phyloP scores from a whole-genome alignment of 1,140 invertebrate species.

The Mactra quadrangularis region DNA sequence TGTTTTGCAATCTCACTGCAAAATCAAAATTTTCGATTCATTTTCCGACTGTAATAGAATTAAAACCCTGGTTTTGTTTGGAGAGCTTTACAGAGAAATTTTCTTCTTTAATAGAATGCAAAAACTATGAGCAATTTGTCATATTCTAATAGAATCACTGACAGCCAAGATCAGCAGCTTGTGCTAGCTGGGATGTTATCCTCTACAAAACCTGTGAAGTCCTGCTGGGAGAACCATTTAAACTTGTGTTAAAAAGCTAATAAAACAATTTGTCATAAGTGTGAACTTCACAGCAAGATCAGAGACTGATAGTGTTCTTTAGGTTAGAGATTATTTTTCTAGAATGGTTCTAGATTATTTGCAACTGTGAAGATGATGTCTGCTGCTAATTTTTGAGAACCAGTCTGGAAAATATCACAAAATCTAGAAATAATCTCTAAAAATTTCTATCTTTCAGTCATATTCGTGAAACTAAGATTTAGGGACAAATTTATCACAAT shows the following conservation, averaged over 20 bases:
- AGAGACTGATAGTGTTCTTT: constrained; percentile 25
- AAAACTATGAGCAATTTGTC: too few relatives aligned
- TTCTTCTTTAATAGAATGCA: too few relatives aligned
- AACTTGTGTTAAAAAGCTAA: constrained; percentile 47
- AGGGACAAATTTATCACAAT: constrained; percentile 46
- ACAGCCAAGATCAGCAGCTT: too few relatives aligned
- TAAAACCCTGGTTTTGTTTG: too few relatives aligned
- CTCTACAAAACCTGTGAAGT: constrained; percentile 6
- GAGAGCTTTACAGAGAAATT: too few relatives aligned
- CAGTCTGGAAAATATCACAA: constrained; percentile 35
- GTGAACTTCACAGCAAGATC: constrained; percentile 51
- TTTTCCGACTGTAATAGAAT: too few relatives aligned
- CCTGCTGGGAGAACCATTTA: constrained; percentile 42
- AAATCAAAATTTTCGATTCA: too few relatives aligned
- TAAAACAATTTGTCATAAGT: constrained; percentile 62
- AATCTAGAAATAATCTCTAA: constrained; percentile 34
- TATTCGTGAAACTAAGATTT: constrained; percentile 49
- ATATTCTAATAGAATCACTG: too few relatives aligned
- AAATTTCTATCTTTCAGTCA: constrained; percentile 45
- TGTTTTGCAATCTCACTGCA: too few relatives aligned
- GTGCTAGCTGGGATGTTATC: too few relatives aligned
- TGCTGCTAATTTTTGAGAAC: not conserved
- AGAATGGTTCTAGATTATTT: constrained; percentile 47
- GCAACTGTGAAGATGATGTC: constrained; percentile 7
- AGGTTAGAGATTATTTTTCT: constrained; percentile 36